Conservation (phyloP, 1,140 invertebrate species). For the Pentalonia nigronervosa region DNA sequence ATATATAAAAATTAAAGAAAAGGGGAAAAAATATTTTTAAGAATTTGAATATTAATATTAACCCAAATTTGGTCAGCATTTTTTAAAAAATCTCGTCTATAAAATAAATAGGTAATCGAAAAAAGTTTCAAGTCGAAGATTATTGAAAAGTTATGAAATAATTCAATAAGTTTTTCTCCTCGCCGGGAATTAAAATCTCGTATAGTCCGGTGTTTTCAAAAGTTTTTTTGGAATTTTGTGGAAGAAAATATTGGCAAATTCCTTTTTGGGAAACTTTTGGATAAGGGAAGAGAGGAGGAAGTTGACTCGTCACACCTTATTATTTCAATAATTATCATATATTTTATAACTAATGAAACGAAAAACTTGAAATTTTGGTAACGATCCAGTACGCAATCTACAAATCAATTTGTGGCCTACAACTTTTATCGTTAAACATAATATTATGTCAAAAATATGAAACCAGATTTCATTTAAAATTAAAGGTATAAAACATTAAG, state of each 20-base stretch:
- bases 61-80: background rate
- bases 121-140: background rate
- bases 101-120: background rate
- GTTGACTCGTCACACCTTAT: background rate
- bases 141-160: conserved; percentile 8
- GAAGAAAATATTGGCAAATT: background rate
- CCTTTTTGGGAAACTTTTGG: background rate
- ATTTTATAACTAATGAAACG: background rate
- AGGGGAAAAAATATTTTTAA: background rate
- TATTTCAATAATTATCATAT: background rate
- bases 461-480: background rate
- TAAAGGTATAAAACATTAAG: background rate
- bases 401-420: background rate
- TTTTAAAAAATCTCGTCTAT: background rate
- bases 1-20: background rate
- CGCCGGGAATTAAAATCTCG: background rate
- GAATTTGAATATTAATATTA: background rate
- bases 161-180: background rate
- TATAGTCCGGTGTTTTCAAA: background rate
- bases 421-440: background rate
- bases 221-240: background rate
- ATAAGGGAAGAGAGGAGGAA: background rate
- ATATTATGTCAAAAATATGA: background rate
- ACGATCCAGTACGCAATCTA: background rate
- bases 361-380: background rate